These are phyloP conservation scores for Philereme transversata DNA, from an alignment of 2,888 invertebrate species.

Conservation along the genomic window DNA sequence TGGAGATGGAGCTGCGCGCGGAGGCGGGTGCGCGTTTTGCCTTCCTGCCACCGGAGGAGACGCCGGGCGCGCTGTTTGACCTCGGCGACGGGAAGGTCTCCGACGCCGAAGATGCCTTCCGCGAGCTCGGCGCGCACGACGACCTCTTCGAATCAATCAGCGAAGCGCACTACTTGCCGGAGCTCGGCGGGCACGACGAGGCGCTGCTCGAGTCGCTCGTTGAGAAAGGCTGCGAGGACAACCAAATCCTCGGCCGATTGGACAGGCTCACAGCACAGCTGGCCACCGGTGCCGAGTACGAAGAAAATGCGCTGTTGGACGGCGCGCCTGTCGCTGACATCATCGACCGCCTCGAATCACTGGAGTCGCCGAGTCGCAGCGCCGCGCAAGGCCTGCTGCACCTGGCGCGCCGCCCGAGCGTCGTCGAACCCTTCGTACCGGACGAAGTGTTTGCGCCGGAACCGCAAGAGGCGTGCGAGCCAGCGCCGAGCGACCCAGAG, in stretches of 20 bases:
- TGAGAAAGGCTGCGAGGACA: slow-evolving; percentile 85
- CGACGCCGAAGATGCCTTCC: slow-evolving; percentile 65
- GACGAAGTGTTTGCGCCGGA: slow-evolving; percentile 60
- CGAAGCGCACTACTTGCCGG: slow-evolving; percentile 77
- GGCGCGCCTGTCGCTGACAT: slow-evolving; percentile 84
- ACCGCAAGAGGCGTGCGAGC: slow-evolving; percentile 44
- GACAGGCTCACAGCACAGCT: slow-evolving; percentile 70
- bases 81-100: slow-evolving; percentile 62
- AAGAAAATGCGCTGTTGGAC: slow-evolving; percentile 72
- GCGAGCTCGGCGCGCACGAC: slow-evolving; percentile 69
- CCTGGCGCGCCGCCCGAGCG: slow-evolving; percentile 54
- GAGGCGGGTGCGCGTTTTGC: slow-evolving; percentile 47
- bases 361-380: slow-evolving; percentile 76
- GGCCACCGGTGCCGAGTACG: slow-evolving; percentile 72
- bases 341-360: slow-evolving; percentile 85
- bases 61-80: slow-evolving; percentile 73
- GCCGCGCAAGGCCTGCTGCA: slow-evolving; percentile 75
- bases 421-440: slow-evolving; percentile 68
- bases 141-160: slow-evolving; percentile 79
- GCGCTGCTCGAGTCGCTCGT: slow-evolving; percentile 85
- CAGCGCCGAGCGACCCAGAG: slow-evolving; percentile 49
- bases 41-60: slow-evolving; percentile 68
- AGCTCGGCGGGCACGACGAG: slow-evolving; percentile 77
- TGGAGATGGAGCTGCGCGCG: slow-evolving; percentile 56
- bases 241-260: slow-evolving; percentile 77